Evolutionary conservation across 2,888 invertebrate species (phyloP), one percentile per base, ranked within the genome.

Genomic region (Drosophila tripunctata): DNA sequence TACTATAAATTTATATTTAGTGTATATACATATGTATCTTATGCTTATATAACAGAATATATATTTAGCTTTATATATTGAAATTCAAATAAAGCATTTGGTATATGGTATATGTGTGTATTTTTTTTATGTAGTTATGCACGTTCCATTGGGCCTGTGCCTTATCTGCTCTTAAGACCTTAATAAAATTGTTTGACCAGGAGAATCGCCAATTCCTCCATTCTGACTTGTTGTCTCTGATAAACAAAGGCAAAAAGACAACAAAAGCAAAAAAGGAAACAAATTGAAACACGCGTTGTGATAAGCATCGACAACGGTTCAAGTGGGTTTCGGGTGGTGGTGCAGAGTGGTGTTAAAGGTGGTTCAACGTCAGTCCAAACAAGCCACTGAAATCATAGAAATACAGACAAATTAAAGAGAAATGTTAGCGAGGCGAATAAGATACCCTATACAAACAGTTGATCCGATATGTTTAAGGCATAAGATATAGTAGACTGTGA

Each of bases 281-380:
- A 70, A 73, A 75, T 70, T 73, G 71, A 73, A 73, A 73, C 35
- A 57, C 48, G 66, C 54, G 61, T 50, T 24, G 60, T 38, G 75
- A 75, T 69, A 69, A 43, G 33, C 51, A 55, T 75, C 66, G 64
- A 65, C 58, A 51, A 36, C 27, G 33, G 19, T 14, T 36, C 31
- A 41, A 52, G 22, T 41, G 27, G 14, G 2, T 2, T 14, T 19
- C 21, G 10, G 40, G 4, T 14, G 12, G 21, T 31, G 35, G 10
- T 51, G 40, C 10, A 6, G 14, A 38, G 24, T 24, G 38, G 35
- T 36, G 36, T 38, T 15, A 30, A n/a, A 31, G 27, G 22, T 52
- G 58, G 19, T 22, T n/a, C 17, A 3, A 24, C 31, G 43, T 41
- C 44, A 38, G 40, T 6, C 44, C 24, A 2, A 15, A 22, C 33